Base-by-base conservation (phyloP, 1,140 invertebrate species). In the Fopius arisanus region DNA sequence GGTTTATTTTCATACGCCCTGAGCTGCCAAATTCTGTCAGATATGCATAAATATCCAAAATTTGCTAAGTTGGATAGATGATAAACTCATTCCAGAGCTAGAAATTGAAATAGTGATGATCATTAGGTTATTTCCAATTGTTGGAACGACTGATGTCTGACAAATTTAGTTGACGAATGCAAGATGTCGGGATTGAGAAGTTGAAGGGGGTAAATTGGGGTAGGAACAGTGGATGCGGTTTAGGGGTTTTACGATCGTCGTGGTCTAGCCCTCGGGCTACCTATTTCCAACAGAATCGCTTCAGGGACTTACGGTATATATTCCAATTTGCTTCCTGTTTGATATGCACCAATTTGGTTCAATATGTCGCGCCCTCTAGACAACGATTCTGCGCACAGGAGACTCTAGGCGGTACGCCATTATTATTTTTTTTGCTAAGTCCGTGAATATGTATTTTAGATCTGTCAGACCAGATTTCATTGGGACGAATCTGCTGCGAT, bases 301-400 rank as follows among this genome's bases (percentile, higher is more conserved):
- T 68, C n/a, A 63, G 43, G 65, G 43, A 72, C 70, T 14, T 48
- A 40, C 67, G 75, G 75, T 77, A 75, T 79, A 81, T 82, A 81
- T 83, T 82, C 81, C 81, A 82, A 83, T 83, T 80, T 80, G 77
- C 78, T 78, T 76, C 77, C 78, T 78, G 77, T 82, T 81, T 83
- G 79, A 83, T 83, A 83, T 83, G 80, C 81, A 78, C 78, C 81
- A 83, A 83, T 83, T 83, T 83, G 75, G 76, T 78, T 81, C 81
- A 82, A 83, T 83, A 82, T 81, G 80, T 83, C 75, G 82, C 82
- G 73, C 78, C 80, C 78, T 79, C 77, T 79, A 77, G 77, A 76
- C 72, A 70, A 78, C 67, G 41, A 77, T 41, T 21, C 76, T 40
- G 66, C 54, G 37, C 29, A 70, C 19, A 23, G 21, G 43, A 41